phyloP scores from a whole-genome alignment of 2,113 vertebrate genomes.

The Glaucidium brasilianum region DNA sequence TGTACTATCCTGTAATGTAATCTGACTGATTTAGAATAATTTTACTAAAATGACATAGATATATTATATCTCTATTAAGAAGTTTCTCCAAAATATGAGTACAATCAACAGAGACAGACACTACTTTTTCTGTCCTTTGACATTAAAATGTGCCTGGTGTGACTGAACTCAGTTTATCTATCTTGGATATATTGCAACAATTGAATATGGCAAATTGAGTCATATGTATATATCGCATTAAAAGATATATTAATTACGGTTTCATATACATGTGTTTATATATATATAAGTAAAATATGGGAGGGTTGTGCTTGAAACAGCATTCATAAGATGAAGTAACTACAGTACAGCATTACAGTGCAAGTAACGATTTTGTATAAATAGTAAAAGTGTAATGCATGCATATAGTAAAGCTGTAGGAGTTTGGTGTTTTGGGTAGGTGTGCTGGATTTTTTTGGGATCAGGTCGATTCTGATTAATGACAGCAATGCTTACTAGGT shows the following conservation, averaged over 20 bases:
- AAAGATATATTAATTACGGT: background rate
- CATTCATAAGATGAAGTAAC: background rate
- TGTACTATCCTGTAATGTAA: background rate
- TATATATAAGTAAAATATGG: background rate
- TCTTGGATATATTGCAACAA: background rate
- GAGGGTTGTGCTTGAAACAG: background rate
- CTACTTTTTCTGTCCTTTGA: background rate
- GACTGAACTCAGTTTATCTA: background rate
- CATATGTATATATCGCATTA: background rate
- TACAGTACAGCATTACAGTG: background rate
- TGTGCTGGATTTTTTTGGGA: accelerated
- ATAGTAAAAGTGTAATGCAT: background rate
- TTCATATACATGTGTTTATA: background rate
- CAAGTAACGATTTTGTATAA: background rate
- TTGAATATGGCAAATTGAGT: background rate
- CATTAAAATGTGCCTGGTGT: background rate
- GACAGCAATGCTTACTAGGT: background rate
- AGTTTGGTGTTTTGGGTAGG: background rate
- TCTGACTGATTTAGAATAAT: background rate
- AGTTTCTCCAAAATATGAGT: background rate
- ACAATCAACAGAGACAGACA: background rate
- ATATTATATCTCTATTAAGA: background rate
- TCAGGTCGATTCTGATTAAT: background rate
- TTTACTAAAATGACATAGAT: background rate
- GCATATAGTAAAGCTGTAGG: background rate